Percentiles rank a stretch among this genome's conserved stretches.
phyloP scores from a whole-genome alignment of 1,140 invertebrate genomes.

The Heterodera carotae region DNA sequence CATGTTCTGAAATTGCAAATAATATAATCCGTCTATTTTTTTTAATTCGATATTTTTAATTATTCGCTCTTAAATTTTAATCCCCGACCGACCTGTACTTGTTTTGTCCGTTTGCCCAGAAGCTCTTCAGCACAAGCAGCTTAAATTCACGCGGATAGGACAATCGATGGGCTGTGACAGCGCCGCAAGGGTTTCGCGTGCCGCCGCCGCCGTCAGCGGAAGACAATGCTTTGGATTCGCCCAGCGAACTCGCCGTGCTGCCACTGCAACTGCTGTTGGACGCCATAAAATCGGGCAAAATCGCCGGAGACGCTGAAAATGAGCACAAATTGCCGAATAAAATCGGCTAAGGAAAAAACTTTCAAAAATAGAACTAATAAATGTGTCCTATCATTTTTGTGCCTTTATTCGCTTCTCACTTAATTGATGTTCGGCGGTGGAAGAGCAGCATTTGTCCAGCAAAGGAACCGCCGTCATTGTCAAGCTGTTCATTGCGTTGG shows the following conservation, averaged over 20 bases:
- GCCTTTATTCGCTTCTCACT: neutral
- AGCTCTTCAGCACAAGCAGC: conserved; percentile 54
- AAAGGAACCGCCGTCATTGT: neutral
- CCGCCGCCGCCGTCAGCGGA: no score
- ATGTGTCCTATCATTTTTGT: no score
- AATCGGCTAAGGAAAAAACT: no score
- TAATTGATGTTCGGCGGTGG: neutral
- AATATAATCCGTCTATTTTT: neutral
- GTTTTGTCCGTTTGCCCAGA: conserved; percentile 51
- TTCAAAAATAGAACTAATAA: no score
- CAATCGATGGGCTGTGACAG: conserved; percentile 37
- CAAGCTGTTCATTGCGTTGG: neutral
- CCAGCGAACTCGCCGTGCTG: neutral
- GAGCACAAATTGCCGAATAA: neutral
- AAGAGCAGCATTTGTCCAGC: no score
- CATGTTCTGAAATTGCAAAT: conserved; percentile 52
- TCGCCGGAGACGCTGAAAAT: neutral
- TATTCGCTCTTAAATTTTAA: conserved; percentile 48
- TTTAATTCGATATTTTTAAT: neutral
- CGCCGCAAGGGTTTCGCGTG: neutral
- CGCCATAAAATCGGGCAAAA: neutral
- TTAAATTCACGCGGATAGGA: conserved; percentile 58
- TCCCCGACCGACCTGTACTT: conserved; percentile 56
- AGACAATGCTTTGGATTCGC: neutral
- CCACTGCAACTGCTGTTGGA: neutral